Evolutionary conservation across 2,113 vertebrate species (phyloP).

Genomic region (Alaudala cheleensis): DNA sequence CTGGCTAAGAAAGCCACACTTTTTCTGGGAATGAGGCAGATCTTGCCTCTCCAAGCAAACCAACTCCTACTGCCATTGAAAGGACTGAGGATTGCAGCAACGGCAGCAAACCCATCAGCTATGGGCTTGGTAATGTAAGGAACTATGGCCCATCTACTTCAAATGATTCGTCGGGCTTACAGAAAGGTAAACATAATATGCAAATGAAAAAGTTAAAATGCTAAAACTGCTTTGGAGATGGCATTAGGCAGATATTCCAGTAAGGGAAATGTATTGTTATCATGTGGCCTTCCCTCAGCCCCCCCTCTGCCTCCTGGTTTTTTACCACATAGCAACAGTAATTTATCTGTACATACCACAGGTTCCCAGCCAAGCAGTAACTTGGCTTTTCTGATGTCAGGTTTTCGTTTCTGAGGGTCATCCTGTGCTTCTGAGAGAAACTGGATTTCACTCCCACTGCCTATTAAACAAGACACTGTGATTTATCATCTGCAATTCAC

Average conservation of each 20-base stretch:
- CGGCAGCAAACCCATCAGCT: neutral
- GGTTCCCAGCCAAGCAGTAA: conserved; percentile 95
- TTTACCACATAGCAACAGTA: neutral
- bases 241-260: neutral
- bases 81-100: neutral
- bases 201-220: neutral
- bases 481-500: neutral
- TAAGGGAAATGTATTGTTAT: neutral
- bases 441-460: conserved; percentile 93
- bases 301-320: no score
- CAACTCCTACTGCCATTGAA: neutral
- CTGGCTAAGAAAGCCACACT: neutral
- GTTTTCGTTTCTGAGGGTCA: conserved; percentile 94
- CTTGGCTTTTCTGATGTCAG: conserved; percentile 96
- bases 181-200: neutral
- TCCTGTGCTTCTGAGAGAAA: conserved; percentile 98
- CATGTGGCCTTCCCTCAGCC: neutral
- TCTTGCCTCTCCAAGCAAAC: neutral
- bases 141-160: neutral
- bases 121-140: neutral
- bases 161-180: neutral
- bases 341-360: conserved; percentile 81
- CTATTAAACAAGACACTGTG: conserved; percentile 46
- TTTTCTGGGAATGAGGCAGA: neutral
- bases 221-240: neutral